Conservation (phyloP, 2,888 invertebrate species). For the Sericinus montela region DNA sequence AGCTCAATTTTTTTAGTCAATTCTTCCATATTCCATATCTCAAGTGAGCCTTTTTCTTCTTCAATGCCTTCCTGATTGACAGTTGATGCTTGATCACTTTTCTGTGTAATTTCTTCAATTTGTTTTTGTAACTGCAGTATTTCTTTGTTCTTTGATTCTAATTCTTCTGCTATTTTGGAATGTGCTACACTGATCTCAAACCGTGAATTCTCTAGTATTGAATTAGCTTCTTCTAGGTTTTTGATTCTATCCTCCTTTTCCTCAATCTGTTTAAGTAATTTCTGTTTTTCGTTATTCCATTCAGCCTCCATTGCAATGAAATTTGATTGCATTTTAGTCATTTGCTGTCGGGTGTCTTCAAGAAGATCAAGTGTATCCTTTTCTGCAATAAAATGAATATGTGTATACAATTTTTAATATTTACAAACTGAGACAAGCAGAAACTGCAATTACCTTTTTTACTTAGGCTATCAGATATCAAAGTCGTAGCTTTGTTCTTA, state of each 20-base stretch:
- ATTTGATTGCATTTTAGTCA: constrained; percentile 89
- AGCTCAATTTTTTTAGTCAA: constrained; percentile 71
- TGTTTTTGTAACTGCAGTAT: constrained; percentile 54
- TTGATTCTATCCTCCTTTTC: constrained; percentile 77
- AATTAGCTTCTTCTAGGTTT: constrained; percentile 78
- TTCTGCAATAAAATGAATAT: constrained; percentile 48
- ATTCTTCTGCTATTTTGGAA: constrained; percentile 74
- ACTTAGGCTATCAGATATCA: constrained; percentile 86
- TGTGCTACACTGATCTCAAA: constrained; percentile 74
- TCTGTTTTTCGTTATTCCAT: constrained; percentile 83
- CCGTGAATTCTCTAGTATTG: constrained; percentile 67
- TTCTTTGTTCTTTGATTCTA: constrained; percentile 69
- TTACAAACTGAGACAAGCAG: neutral
- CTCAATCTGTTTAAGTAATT: constrained; percentile 73
- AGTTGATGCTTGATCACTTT: constrained; percentile 14
- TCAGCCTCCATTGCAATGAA: constrained; percentile 85
- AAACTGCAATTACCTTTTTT: constrained; percentile 70
- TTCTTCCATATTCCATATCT: constrained; percentile 63
- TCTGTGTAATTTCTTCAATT: constrained; percentile 39
- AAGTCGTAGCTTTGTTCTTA: constrained; percentile 86
- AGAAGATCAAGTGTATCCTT: constrained; percentile 85
- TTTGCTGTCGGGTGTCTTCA: constrained; percentile 89
- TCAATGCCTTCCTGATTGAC: constrained; percentile 42
- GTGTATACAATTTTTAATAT: neutral
- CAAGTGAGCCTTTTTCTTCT: constrained; percentile 79